These are phyloP conservation scores for Teleiodes luculella DNA, from an alignment of 2,888 invertebrate genomes.

Conservation along the genomic window DNA sequence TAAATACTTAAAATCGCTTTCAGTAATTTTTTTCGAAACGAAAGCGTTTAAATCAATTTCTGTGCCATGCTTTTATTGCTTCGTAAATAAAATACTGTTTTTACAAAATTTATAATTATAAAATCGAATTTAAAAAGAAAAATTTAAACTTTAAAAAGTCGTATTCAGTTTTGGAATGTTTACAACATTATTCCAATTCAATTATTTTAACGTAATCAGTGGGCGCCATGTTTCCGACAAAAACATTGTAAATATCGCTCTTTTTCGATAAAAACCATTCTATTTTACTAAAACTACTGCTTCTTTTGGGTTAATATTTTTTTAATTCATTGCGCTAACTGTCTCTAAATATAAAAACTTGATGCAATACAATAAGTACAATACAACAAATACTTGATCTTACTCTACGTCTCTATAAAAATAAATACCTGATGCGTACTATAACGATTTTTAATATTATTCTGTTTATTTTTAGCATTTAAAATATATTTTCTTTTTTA, in stretches of 20 bases:
- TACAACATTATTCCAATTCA: not conserved
- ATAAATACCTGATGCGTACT: too few species aligned
- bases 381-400: too few species aligned
- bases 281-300: not conserved
- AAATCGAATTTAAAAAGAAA: too few species aligned
- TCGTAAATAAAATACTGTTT: not conserved
- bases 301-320: not conserved
- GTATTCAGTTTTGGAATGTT: too few species aligned
- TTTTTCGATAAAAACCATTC: not conserved
- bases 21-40: not conserved
- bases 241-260: conserved; percentile 14
- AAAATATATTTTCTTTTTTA: too few species aligned
- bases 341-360: too few species aligned
- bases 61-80: not conserved
- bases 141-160: too few species aligned
- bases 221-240: conserved; percentile 17
- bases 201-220: not conserved
- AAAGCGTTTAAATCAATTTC: not conserved
- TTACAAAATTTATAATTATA: too few species aligned
- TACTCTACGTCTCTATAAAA: too few species aligned
- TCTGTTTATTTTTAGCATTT: too few species aligned
- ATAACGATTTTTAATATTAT: too few species aligned
- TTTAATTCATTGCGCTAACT: not conserved
- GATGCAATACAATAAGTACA: too few species aligned
- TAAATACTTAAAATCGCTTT: conserved; percentile 1